Percentiles rank a stretch among this genome's conserved stretches.
These are phyloP conservation scores for Picus viridis DNA, from an alignment of 2,797 vertebrate genomes.

Conservation along the genomic window DNA sequence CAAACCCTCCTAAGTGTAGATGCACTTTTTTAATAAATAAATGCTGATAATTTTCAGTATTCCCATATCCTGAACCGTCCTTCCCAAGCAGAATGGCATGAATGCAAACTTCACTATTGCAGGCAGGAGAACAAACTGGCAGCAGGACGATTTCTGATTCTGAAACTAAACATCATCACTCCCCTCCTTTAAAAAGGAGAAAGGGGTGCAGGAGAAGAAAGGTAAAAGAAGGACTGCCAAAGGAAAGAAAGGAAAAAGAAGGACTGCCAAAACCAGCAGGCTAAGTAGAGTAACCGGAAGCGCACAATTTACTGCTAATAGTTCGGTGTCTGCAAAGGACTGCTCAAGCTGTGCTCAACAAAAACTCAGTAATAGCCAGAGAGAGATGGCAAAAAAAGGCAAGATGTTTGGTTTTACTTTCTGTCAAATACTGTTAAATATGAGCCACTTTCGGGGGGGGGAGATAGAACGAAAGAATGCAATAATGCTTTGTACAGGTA, in stretches of 20 bases:
- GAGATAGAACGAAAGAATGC: not conserved
- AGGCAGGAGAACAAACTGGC: not conserved
- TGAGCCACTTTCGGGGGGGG: not conserved
- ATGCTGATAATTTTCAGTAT: not conserved
- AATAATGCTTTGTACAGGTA: slow-evolving; percentile 81
- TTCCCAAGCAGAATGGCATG: fast-evolving
- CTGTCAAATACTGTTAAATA: slow-evolving; percentile 43
- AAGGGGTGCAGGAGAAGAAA: not conserved
- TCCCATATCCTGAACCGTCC: not conserved
- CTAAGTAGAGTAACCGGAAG: slow-evolving; percentile 15
- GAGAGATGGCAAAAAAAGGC: slow-evolving; percentile 26
- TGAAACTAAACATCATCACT: not conserved
- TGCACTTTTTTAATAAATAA: not conserved
- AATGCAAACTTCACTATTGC: not conserved
- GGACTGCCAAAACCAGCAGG: slow-evolving; percentile 51
- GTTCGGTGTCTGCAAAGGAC: slow-evolving; percentile 24
- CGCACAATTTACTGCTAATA: not conserved
- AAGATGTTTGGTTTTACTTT: slow-evolving; percentile 26
- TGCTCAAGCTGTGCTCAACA: slow-evolving; percentile 58
- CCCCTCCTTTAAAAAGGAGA: not conserved
- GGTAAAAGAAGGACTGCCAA: slow-evolving; percentile 24
- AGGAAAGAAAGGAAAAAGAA: not conserved
- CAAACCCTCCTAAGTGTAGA: not conserved
- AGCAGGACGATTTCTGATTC: not conserved
- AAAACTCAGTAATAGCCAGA: slow-evolving; percentile 24